A percentile compares a stretch with the other conserved stretches of the same genome.
Evolutionary conservation across 2,113 vertebrate species (phyloP).

Genomic region (Labeo catla): DNA sequence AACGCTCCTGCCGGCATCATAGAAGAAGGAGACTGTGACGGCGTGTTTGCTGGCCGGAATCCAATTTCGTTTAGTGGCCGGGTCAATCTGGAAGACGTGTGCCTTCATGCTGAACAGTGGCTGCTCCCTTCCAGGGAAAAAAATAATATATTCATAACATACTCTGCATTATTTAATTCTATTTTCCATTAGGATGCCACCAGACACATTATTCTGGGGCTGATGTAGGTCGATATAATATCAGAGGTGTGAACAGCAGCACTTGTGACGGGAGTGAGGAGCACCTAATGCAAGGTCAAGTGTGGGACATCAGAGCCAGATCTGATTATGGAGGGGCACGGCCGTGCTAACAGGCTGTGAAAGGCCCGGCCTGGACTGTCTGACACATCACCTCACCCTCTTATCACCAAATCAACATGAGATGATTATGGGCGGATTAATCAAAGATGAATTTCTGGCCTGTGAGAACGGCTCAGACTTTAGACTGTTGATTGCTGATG

Average conservation of each 20-base stretch:
- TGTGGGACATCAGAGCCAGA: background rate
- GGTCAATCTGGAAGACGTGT: constrained; percentile 97
- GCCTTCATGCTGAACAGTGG: constrained; percentile 94
- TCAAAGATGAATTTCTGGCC: background rate
- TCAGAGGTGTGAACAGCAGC: background rate
- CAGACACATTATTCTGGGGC: background rate
- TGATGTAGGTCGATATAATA: background rate
- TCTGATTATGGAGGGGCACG: background rate
- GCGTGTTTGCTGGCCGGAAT: constrained; percentile 94
- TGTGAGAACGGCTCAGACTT: background rate
- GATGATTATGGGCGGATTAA: background rate
- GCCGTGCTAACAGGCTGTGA: background rate
- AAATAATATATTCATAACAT: background rate
- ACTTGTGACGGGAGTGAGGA: background rate
- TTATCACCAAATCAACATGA: background rate
- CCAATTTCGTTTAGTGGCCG: constrained; percentile 94
- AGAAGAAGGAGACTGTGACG: constrained; percentile 84
- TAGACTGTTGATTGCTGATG: background rate
- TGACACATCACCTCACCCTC: background rate
- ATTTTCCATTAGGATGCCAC: background rate
- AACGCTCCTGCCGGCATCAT: constrained; percentile 85
- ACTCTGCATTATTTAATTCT: constrained; percentile 13
- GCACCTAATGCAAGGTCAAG: background rate
- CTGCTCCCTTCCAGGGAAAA: constrained; percentile 83
- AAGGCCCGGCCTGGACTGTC: background rate